Evolutionary conservation across 2,113 vertebrate species (phyloP).

Genomic region (Hypanus sabinus): DNA sequence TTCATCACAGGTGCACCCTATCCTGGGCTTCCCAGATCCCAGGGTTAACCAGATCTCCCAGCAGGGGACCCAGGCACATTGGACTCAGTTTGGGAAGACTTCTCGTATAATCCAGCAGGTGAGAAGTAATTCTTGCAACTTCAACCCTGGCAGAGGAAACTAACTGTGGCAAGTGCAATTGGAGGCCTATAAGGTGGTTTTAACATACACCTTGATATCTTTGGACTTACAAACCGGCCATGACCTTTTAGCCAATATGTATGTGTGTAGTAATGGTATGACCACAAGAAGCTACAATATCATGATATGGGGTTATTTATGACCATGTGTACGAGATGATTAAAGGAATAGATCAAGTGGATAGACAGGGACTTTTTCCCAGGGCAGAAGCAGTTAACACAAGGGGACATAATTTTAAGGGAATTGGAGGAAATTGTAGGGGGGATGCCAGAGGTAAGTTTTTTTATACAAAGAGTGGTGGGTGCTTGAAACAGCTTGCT

Average conservation of each 20-base stretch:
- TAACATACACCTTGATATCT: not conserved
- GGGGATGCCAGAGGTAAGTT: no score
- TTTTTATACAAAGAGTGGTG: no score
- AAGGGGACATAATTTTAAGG: no score
- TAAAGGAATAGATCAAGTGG: no score
- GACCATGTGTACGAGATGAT: no score
- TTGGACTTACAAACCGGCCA: not conserved
- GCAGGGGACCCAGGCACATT: conserved; percentile 55
- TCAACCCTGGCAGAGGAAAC: not conserved
- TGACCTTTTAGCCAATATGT: not conserved
- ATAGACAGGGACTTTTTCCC: no score
- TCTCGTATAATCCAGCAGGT: conserved; percentile 55
- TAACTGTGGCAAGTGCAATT: not conserved
- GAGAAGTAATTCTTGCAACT: conserved; percentile 28
- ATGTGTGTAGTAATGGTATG: not conserved
- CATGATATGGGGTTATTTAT: no score
- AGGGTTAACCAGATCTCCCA: conserved; percentile 55
- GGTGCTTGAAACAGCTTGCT: no score
- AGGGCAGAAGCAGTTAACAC: no score
- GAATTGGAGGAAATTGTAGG: no score
- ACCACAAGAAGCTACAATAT: not conserved
- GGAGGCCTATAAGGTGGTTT: not conserved
- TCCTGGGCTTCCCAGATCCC: conserved; percentile 57
- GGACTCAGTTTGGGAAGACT: conserved; percentile 17
- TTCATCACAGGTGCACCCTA: conserved; percentile 62